phyloP scores from a whole-genome alignment of 2,113 vertebrate genomes.

The Engystomops pustulosus region DNA sequence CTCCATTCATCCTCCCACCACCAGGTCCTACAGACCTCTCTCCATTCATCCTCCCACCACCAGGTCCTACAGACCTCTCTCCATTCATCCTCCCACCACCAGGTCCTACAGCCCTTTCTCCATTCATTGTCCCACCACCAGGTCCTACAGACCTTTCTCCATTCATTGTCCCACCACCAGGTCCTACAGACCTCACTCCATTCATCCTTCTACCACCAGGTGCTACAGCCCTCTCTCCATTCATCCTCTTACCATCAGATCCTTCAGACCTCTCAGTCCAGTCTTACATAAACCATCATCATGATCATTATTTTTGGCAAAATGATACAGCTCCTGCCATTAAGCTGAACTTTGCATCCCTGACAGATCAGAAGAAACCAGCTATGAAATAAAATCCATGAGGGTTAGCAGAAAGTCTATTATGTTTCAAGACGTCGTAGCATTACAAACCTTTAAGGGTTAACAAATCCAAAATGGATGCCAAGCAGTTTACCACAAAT shows the following conservation, averaged over 20 bases:
- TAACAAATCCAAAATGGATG: slow-evolving; percentile 40
- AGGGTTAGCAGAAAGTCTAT: background rate
- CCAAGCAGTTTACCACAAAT: slow-evolving; percentile 7
- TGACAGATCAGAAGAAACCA: slow-evolving; percentile 26
- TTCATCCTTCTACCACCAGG: background rate
- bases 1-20: background rate
- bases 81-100: background rate
- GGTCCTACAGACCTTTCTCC: background rate
- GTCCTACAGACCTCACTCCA: background rate
- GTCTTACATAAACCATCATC: slow-evolving; percentile 14
- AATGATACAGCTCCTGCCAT: background rate
- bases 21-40: background rate
- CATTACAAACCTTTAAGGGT: slow-evolving; percentile 4
- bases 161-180: background rate
- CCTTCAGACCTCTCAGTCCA: background rate
- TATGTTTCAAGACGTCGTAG: background rate
- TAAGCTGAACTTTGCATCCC: slow-evolving; percentile 40
- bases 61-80: background rate
- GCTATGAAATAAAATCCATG: slow-evolving; percentile 31
- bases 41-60: background rate
- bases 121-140: background rate
- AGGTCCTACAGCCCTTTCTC: background rate
- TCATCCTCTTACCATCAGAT: background rate
- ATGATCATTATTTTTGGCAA: slow-evolving; percentile 41
- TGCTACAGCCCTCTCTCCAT: background rate